Evolutionary conservation across 1,140 invertebrate genomes (phyloP), one percentile per base, ranked within the genome.

Genomic region (Battus philenor): DNA sequence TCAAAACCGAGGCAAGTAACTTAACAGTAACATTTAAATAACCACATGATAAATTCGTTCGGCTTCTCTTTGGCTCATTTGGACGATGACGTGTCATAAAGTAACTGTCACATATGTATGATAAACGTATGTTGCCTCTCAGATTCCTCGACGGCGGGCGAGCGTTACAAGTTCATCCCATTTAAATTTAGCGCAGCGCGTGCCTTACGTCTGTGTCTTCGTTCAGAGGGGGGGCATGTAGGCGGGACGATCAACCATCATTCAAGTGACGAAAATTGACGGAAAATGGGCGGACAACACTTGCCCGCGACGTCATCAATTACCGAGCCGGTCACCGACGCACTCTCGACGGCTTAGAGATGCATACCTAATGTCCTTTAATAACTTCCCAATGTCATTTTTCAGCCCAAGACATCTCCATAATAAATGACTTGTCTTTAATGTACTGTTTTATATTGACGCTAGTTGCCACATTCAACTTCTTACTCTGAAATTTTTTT

Each of bases 241-340:
- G 80, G 81, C 78, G 81, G 64, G 59, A 54, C 78, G 59, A 47
- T 65, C 65, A 52, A 79, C 81, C 80, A 85, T 85, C 78, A 81
- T 64, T 84, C 80, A 84, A 84, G 80, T 77, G 80, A 84, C 80
- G 80, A 84, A 84, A 84, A 84, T 84, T 82, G 80, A 84, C 80
- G 80, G 77, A 84, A 85, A 82, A 82, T 85, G 80, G 80, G 80
- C 80, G 80, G 80, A 82, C 78, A 76, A 65, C 64, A 74, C 60
- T 75, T 76, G 76, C 50, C 77, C 72, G 74, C 76, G 68, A 78
- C 73, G 78, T 84, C 80, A 82, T 84, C 80, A 84, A 84, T 84
- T 82, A 84, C 68, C 56, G 60, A 55, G 66, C 70, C 80, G 75
- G 72, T 74, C 75, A 78, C 69, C 71, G 68, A 44, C 56, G 67